A percentile compares a stretch with the other conserved stretches of the same genome.
phyloP scores from a whole-genome alignment of 2,888 invertebrate species.

The Eurytoma californica region DNA sequence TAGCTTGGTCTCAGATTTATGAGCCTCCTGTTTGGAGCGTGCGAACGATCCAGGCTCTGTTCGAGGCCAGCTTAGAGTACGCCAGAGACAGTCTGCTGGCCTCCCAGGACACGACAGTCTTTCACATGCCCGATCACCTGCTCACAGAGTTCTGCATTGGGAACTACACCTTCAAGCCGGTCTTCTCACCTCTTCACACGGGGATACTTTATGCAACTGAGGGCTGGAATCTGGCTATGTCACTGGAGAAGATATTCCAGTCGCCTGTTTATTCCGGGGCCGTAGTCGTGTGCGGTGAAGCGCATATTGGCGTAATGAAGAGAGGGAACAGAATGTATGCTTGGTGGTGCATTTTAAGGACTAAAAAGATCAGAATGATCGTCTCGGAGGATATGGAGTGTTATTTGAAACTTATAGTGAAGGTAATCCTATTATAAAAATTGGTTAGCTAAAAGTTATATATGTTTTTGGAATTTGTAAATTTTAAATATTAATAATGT shows the following conservation, averaged over 20 bases:
- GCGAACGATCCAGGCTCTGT: conserved; percentile 65
- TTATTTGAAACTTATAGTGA: conserved; percentile 63
- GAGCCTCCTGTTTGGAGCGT: conserved; percentile 68
- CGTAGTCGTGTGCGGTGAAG: conserved; percentile 63
- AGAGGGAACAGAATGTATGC: conserved; percentile 65
- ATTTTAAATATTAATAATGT: not conserved
- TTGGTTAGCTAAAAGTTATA: not conserved
- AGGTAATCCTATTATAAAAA: conserved; percentile 40
- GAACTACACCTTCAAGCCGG: conserved; percentile 68
- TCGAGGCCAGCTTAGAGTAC: conserved; percentile 66
- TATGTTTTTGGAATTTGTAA: not conserved
- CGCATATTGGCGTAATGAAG: conserved; percentile 68
- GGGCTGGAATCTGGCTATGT: conserved; percentile 69
- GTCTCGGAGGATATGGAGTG: conserved; percentile 64
- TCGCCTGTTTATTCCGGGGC: conserved; percentile 67
- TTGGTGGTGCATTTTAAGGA: conserved; percentile 68
- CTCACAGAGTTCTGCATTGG: conserved; percentile 68
- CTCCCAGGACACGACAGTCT: conserved; percentile 64
- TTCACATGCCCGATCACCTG: conserved; percentile 62
- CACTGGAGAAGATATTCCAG: conserved; percentile 66
- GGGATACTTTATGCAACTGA: conserved; percentile 61
- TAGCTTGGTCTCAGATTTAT: conserved; percentile 71
- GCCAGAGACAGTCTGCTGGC: conserved; percentile 65
- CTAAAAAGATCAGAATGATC: conserved; percentile 66
- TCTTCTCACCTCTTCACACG: conserved; percentile 66